Conservation (phyloP, 2,888 invertebrate species). For the Pyrrhosoma nymphula region DNA sequence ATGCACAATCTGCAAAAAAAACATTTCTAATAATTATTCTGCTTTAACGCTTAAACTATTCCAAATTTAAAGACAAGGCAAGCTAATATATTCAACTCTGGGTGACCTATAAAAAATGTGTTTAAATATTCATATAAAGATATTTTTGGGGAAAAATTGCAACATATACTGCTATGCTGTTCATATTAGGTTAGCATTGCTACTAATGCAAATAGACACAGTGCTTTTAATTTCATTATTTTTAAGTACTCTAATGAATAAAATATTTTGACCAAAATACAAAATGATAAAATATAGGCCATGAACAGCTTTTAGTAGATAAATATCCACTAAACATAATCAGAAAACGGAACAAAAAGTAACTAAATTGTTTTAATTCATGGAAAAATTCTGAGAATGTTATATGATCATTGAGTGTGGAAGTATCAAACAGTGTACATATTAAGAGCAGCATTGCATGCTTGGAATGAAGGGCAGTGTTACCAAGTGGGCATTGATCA, state of each 20-base stretch:
- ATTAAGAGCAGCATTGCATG: not conserved
- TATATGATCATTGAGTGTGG: not conserved
- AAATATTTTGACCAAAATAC: not conserved
- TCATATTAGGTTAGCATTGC: not conserved
- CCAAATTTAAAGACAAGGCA: not conserved
- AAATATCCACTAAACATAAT: not conserved
- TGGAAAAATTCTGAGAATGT: not conserved
- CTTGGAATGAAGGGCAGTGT: conserved; percentile 47
- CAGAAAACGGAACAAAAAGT: not conserved
- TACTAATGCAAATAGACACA: conserved; percentile 15
- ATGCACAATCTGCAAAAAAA: conserved; percentile 55
- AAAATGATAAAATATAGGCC: not conserved
- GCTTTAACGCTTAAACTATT: not conserved
- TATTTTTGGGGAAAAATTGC: not conserved
- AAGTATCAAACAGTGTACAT: conserved; percentile 24
- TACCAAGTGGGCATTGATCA: conserved; percentile 33
- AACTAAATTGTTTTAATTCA: not conserved
- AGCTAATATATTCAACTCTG: not conserved
- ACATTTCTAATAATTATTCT: conserved; percentile 33
- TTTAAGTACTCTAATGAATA: not conserved
- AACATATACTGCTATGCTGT: no score
- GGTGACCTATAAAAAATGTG: not conserved
- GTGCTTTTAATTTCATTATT: not conserved
- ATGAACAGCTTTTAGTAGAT: not conserved
- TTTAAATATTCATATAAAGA: not conserved